Conservation (phyloP, 2,113 vertebrate genomes). For the Microcebus ravelobensis region DNA sequence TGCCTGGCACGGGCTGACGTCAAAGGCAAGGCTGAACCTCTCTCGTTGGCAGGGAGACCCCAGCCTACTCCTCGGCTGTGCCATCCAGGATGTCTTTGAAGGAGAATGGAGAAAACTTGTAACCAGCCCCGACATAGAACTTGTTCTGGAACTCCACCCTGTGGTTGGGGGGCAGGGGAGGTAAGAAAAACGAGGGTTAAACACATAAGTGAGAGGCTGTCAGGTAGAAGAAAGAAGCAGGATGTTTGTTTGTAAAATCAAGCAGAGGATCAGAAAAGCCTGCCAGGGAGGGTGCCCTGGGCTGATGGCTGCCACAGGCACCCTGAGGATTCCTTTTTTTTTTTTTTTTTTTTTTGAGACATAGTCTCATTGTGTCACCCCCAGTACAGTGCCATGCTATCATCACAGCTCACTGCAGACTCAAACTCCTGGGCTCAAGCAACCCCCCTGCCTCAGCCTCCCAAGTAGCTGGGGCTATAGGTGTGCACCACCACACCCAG, state of each 20-base stretch:
- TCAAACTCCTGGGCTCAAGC: not conserved
- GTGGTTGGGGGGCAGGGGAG: not conserved
- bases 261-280: not conserved
- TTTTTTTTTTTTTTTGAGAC: not conserved
- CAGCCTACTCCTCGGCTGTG: slow-evolving; percentile 79
- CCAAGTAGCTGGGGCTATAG: not conserved
- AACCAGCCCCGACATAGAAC: slow-evolving; percentile 87
- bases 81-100: slow-evolving; percentile 86
- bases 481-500: not conserved
- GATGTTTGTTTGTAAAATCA: not conserved
- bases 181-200: not conserved
- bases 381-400: not conserved
- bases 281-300: rapidly evolving
- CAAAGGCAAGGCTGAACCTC: not conserved
- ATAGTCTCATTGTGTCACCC: not conserved
- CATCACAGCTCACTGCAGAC: not conserved
- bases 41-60: not conserved
- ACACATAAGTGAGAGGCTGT: not conserved
- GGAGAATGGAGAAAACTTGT: slow-evolving; percentile 88
- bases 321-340: not conserved
- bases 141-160: slow-evolving; percentile 93
- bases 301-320: not conserved
- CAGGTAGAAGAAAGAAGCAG: not conserved
- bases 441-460: not conserved
- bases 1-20: rapidly evolving